Conservation (phyloP, 2,888 invertebrate species). For the Drosophila formosana region DNA sequence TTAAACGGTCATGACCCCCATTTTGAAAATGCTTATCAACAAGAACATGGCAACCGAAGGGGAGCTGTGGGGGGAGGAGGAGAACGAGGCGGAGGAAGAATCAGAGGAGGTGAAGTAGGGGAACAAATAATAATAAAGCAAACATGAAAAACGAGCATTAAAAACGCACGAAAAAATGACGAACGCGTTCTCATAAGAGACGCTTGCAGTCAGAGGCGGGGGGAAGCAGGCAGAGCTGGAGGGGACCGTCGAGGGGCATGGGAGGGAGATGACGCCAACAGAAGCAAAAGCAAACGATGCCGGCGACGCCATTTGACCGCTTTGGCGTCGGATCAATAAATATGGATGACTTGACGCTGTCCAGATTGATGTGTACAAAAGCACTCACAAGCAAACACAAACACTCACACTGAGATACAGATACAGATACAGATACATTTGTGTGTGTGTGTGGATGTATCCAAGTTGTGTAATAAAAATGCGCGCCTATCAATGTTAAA, state of each 20-base stretch:
- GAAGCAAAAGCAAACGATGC: constrained; percentile 62
- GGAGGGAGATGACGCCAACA: constrained; percentile 30
- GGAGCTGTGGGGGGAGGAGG: not conserved
- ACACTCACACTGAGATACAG: constrained; percentile 33
- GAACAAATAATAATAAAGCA: constrained; percentile 38
- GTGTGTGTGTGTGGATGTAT: constrained; percentile 1
- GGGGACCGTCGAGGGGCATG: not conserved
- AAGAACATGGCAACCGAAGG: constrained; percentile 56
- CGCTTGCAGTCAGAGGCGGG: not conserved
- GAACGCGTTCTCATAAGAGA: constrained; percentile 41
- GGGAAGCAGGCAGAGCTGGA: not conserved
- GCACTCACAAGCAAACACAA: constrained; percentile 30
- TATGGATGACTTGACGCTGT: constrained; percentile 75
- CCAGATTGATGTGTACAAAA: constrained; percentile 67
- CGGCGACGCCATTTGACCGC: constrained; percentile 64
- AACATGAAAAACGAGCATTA: constrained; percentile 50
- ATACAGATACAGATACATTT: constrained; percentile 9
- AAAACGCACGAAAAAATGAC: constrained; percentile 42
- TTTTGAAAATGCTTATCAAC: constrained; percentile 78
- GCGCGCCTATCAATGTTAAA: constrained; percentile 79
- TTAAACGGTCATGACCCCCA: constrained; percentile 83
- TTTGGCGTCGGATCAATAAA: constrained; percentile 73
- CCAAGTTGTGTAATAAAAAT: constrained; percentile 72
- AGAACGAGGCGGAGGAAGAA: not conserved
- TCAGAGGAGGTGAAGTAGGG: constrained; percentile 16